Base-by-base conservation (phyloP, 2,888 invertebrate genomes). In the Trissonchulus latispiculum region DNA sequence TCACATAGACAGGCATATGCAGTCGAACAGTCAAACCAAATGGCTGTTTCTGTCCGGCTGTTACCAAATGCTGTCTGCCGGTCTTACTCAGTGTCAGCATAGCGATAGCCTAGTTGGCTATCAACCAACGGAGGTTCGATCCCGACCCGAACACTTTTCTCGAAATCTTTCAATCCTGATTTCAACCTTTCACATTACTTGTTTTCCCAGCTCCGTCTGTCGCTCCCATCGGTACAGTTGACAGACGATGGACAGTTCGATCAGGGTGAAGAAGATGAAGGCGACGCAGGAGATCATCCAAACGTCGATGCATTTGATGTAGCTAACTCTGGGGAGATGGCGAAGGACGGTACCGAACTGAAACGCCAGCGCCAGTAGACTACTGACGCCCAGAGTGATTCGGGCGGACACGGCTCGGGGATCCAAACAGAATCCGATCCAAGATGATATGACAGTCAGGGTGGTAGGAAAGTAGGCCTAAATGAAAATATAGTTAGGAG, bases 371-470 rank as follows among this genome's bases (percentile, higher is more conserved):
- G 82, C 75, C n/a, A 81, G 76, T 29, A 82, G 78, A 8, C 79
- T 79, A 3, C 80, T 81, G 2, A 82, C 81, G 33, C 82, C 81
- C n/a, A 81, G 77, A 18, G 81, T 81, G 70, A 81, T 81, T 78
- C 80, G 77, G 28, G 82, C 82, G 8, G 81, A 81, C 3, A 82
- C 81, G 62, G 78, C 78, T 36, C 81, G 77, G 1, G 82, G 80
- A 73, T 82, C 82, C 76, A 82, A 80, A 75, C 80, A 82, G 76
- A 82, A 82, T 62, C 81, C 81, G 31, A 82, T 81, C 82, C 82
- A 82, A 18, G 80, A 80, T 15, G 77, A 77, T 76, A 82, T 82
- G 67, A 78, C 78, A 3, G 78, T 78, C 77, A 81, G 76, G 1
- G 78, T 77, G 2, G 82, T 82, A 23, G 82, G 82, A 72, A 82